Evolutionary conservation across 2,797 vertebrate genomes (phyloP), one percentile per base, ranked within the genome.

Genomic region (Neosilurus mollespiculum): DNA sequence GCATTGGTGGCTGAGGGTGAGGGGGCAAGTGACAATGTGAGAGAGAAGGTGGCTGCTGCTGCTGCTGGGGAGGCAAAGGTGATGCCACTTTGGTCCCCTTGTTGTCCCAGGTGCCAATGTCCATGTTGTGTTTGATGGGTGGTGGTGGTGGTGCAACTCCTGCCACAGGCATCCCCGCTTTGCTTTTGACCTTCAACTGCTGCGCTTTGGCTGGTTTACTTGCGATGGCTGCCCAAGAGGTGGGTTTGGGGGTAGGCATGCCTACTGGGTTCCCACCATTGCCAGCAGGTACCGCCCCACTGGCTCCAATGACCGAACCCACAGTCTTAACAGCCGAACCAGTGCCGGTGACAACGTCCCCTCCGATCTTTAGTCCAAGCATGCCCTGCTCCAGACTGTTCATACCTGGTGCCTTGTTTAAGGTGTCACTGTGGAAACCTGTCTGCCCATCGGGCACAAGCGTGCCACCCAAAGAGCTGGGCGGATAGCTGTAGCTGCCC

Each of bases 301-400:
- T 8, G 95, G 96, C 97, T 73, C 95, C 97, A 9, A 97, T 96
- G 51, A 97, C 96, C 0, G 97, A 98, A 77, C 97, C 96, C 37
- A 95, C 96, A 0, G 95, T 95, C 92, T 99, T 99, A 86, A 98
- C 96, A 0, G 96, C 95, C 0, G 97, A 96, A 79, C 97, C 93
- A 67, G 90, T 90, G 56, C 92, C 93, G 0, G 96, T 93, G 87
- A 96, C 95, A 0, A 96, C 95, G 0, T 98, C 97, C 18, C 96
- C 96, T 0, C 97, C 97, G 5, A 99, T 94, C 93, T 99, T 99
- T 61, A 99, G 93, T 86, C 97, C 97, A 69, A 98, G 95, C 98
- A 99, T 97, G 87, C 97, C 97, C 90, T 99, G 98, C 34, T 99
- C 97, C 24, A 99, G 94, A 93, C 96, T 98, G 92, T 97, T 99